Evolutionary conservation across 30 jellyfish, hydroid and myxozoan genomes (phyloP).

Genomic region (Turritopsis rubra): DNA sequence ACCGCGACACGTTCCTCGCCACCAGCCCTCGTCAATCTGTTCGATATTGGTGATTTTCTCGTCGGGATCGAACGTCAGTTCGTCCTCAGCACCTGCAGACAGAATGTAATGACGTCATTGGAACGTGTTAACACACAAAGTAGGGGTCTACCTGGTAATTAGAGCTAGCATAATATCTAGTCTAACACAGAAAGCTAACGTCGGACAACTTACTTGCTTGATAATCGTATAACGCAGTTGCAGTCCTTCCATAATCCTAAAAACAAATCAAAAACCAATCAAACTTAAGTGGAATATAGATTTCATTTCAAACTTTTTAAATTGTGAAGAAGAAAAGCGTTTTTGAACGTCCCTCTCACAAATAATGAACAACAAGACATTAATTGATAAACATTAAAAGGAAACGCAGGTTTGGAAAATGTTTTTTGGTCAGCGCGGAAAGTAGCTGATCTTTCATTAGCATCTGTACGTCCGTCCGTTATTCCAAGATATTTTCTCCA

Average conservation of each 20-base stretch:
- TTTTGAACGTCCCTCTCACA: too few species aligned
- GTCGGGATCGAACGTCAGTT: constrained; percentile 83
- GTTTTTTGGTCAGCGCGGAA: too few species aligned
- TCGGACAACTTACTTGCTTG: constrained; percentile 87
- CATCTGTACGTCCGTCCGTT: too few species aligned
- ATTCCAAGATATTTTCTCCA: too few species aligned
- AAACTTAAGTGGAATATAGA: neutral
- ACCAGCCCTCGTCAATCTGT: constrained; percentile 90
- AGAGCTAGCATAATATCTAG: too few species aligned
- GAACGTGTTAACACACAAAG: neutral
- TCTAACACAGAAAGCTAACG: too few species aligned
- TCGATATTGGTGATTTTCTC: constrained; percentile 79
- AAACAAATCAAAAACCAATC: neutral
- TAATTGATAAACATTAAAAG: too few species aligned
- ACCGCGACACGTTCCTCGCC: constrained; percentile 95
- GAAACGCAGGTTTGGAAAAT: too few species aligned
- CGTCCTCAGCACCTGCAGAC: constrained; percentile 80
- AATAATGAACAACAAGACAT: too few species aligned
- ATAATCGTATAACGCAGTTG: constrained; percentile 80
- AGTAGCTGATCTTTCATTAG: too few species aligned
- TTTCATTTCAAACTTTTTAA: neutral
- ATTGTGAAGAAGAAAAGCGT: neutral
- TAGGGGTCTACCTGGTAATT: too few species aligned
- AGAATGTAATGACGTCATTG: neutral
- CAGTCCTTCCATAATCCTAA: constrained; percentile 54